Evolutionary conservation across 2,888 invertebrate species (phyloP), one percentile per base, ranked within the genome.

Genomic region (Lacanobia oleracea): DNA sequence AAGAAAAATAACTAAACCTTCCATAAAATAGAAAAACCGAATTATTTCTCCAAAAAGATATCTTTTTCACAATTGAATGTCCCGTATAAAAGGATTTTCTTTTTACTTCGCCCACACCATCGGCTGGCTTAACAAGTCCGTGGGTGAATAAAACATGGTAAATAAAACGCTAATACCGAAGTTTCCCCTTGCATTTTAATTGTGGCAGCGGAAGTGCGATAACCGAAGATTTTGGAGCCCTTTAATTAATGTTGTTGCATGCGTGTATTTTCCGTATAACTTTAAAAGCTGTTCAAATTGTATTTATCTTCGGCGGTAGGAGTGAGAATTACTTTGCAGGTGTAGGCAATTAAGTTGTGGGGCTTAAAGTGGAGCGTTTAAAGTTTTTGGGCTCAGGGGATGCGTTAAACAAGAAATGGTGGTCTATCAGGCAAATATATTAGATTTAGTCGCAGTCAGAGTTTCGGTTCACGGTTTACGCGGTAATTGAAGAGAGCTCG

Each of bases 201-300:
- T 94, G 93, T 91, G 87, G 90, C 81, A 84, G 79, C 92, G 94
- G 94, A 94, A 94, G 92, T 91, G 92, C 91, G 94, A 95, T 94
- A 94, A 92, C 91, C 87, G 93, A 92, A 93, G 93, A 94, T 95
- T 95, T 94, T 92, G 94, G 89, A 93, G 92, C 93, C 93, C 92
- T 94, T 93, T 95, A 94, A 96, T 95, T 93, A 95, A 94, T 93
- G 93, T 94, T 92, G 93, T 92, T 93, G 92, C 93, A 94, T 92
- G 93, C 93, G 93, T 94, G 93, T 91, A 91, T 91, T 91, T 92
- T 91, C 85, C 80, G 86, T 90, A 88, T 57, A 87, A 82, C 90
- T 91, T 91, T 90, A 88, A 88, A 87, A 88, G 89, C 88, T 87
- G 84, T 86, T 86, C 83, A 86, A 87, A 85, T 78, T 81, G 83